Conservation (phyloP, 2,797 vertebrate species). For the Pogonophryne albipinna region DNA sequence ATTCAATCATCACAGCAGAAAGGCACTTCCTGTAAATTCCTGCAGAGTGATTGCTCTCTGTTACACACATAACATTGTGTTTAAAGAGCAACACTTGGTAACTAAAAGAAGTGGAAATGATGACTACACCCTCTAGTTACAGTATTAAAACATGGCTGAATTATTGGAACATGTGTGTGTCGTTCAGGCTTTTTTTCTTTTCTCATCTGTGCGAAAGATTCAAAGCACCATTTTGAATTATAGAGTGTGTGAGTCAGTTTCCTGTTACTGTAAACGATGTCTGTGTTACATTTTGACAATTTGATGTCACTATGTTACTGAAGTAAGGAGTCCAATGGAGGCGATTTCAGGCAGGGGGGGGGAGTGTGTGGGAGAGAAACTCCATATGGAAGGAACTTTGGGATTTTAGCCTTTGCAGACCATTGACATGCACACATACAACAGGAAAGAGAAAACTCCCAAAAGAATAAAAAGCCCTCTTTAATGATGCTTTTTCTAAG, state of each 20-base stretch:
- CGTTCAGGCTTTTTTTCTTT: slow-evolving; percentile 5
- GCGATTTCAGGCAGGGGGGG: too few species aligned
- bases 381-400: too few species aligned
- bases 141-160: slow-evolving; percentile 24
- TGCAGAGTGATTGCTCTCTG: slow-evolving; percentile 45
- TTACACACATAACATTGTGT: slow-evolving; percentile 24
- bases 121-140: slow-evolving; percentile 3
- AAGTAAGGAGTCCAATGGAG: too few species aligned
- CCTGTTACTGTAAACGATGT: background rate
- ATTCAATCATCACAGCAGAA: slow-evolving; percentile 65
- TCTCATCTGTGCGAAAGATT: slow-evolving; percentile 22
- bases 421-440: too few species aligned
- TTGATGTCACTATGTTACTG: too few species aligned
- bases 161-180: slow-evolving; percentile 3
- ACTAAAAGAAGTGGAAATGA: slow-evolving; percentile 14
- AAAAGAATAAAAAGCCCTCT: too few species aligned
- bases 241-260: slow-evolving; percentile 9
- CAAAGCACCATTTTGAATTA: slow-evolving; percentile 2
- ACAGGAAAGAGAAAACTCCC: too few species aligned
- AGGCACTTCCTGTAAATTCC: slow-evolving; percentile 58
- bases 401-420: too few species aligned
- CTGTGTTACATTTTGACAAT: background rate
- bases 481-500: too few species aligned
- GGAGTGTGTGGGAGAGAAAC: too few species aligned
- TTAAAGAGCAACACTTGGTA: slow-evolving; percentile 47